A percentile compares a stretch with the other conserved stretches of the same genome.
phyloP scores from a whole-genome alignment of 1,140 invertebrate genomes.

The Nymphalis io region DNA sequence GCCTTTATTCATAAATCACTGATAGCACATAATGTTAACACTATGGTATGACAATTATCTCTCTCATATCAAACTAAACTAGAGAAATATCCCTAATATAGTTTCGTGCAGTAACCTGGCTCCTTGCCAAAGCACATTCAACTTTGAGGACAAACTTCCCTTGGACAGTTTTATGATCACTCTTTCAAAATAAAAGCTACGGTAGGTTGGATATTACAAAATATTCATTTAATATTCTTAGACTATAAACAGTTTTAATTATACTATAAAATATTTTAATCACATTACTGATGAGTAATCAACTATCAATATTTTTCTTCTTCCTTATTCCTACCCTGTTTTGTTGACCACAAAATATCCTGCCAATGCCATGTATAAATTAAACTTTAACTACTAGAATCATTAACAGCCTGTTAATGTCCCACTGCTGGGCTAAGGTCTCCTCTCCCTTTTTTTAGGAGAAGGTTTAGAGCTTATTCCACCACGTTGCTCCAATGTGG shows the following conservation, averaged over 20 bases:
- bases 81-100: constrained; percentile 48
- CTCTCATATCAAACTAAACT: constrained; percentile 34
- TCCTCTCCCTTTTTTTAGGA: too few species aligned
- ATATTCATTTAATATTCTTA: constrained; percentile 11
- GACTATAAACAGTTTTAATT: not conserved
- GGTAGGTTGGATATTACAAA: constrained; percentile 9
- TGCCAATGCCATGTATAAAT: too few species aligned
- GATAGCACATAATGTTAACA: constrained; percentile 29
- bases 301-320: too few species aligned
- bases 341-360: too few species aligned
- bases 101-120: constrained; percentile 44
- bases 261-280: too few species aligned
- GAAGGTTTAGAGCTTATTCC: too few species aligned
- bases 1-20: constrained; percentile 21
- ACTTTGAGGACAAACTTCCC: constrained; percentile 41
- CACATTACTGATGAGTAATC: too few species aligned
- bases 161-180: constrained; percentile 36
- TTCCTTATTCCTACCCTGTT: too few species aligned
- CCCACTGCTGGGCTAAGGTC: too few species aligned
- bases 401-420: too few species aligned
- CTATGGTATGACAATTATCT: constrained; percentile 45
- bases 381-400: too few species aligned
- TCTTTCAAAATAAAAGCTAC: constrained; percentile 28
- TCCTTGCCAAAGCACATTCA: constrained; percentile 42
- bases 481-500: too few species aligned